Evolutionary conservation across 2,888 invertebrate species (phyloP).

Genomic region (Diloba caeruleocephala): DNA sequence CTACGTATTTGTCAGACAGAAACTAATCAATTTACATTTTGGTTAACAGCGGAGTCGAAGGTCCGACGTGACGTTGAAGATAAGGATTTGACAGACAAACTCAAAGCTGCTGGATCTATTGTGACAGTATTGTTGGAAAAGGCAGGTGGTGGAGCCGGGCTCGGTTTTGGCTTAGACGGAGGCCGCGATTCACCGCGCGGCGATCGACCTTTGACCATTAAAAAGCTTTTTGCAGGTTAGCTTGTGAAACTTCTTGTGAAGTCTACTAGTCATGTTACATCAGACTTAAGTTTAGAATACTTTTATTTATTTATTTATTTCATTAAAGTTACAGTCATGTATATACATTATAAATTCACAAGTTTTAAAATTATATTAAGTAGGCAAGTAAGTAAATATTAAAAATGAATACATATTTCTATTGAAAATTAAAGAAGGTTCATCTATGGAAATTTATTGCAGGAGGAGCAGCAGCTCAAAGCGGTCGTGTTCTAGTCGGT

Average conservation of each 20-base stretch:
- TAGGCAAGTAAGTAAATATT: too few relatives aligned
- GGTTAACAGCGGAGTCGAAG: constrained; percentile 81
- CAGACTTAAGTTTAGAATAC: too few relatives aligned
- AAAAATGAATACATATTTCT: too few relatives aligned
- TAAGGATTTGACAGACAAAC: constrained; percentile 46
- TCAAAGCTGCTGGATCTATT: constrained; percentile 63
- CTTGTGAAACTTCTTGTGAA: constrained; percentile 13
- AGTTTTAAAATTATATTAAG: too few relatives aligned
- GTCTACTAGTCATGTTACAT: too few relatives aligned
- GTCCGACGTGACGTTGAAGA: constrained; percentile 60
- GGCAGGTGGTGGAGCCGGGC: constrained; percentile 93
- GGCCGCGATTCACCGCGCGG: constrained; percentile 97
- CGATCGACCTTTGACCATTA: constrained; percentile 96
- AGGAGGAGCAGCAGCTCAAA: constrained; percentile 97
- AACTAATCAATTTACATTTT: not conserved
- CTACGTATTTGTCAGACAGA: not conserved
- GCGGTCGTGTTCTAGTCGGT: constrained; percentile 94
- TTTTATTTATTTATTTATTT: too few relatives aligned
- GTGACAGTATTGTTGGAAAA: constrained; percentile 87
- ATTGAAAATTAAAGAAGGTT: not conserved
- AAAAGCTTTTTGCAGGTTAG: constrained; percentile 97
- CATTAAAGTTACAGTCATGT: too few relatives aligned
- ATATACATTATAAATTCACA: too few relatives aligned
- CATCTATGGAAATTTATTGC: constrained; percentile 17
- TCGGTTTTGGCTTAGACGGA: constrained; percentile 98